Conservation (phyloP, 2,888 invertebrate genomes). For the Meliscaeva auricollis region DNA sequence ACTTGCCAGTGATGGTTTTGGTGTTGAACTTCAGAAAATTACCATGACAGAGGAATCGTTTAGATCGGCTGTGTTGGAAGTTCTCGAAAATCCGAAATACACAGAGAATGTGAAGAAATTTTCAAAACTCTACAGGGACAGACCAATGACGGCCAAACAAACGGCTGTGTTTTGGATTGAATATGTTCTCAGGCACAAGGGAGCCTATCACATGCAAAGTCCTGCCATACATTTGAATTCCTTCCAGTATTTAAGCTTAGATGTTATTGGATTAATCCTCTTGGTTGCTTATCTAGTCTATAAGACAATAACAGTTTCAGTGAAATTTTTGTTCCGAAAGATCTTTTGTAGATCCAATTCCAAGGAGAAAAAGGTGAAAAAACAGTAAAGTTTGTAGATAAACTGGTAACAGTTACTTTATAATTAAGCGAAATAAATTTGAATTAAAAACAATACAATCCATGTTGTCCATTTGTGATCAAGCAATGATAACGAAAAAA, state of each 20-base stretch:
- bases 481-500: too few relatives aligned
- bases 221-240: constrained; percentile 84
- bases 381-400: too few relatives aligned
- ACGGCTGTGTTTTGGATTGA: constrained; percentile 86
- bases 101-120: constrained; percentile 81
- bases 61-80: constrained; percentile 39
- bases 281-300: constrained; percentile 65
- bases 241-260: constrained; percentile 84
- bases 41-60: constrained; percentile 46
- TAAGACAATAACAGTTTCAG: neutral
- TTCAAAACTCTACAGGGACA: constrained; percentile 84
- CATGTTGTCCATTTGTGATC: too few relatives aligned
- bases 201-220: constrained; percentile 85
- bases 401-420: too few relatives aligned
- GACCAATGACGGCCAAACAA: constrained; percentile 85
- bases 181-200: constrained; percentile 86
- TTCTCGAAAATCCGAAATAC: constrained; percentile 78
- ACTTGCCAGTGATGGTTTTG: constrained; percentile 87
- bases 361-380: constrained; percentile 80
- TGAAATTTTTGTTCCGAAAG: neutral
- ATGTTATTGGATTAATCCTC: constrained; percentile 81
- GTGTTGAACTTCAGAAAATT: constrained; percentile 29
- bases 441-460: neutral
- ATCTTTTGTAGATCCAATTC: constrained; percentile 61
- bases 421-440: neutral